Evolutionary conservation across 2,113 vertebrate genomes (phyloP).

Genomic region (Tachycineta bicolor): DNA sequence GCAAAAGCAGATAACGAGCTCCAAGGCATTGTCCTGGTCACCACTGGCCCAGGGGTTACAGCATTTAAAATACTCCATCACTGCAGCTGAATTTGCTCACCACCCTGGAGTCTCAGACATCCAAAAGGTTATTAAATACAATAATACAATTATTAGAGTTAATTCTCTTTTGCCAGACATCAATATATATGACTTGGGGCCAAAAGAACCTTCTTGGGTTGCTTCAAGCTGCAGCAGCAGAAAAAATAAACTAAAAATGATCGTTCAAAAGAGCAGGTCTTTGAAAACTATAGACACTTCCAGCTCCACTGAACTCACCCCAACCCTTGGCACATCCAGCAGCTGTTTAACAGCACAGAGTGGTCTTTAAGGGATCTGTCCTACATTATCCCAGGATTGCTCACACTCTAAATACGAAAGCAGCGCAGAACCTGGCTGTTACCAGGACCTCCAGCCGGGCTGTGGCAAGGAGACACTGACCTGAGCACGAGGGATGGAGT

Average conservation of each 20-base stretch:
- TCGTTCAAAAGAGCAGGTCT: neutral
- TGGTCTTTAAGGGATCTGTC: neutral
- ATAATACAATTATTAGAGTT: neutral
- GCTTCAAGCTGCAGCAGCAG: neutral
- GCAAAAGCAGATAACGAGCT: neutral
- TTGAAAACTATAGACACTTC: rapidly evolving
- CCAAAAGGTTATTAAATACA: neutral
- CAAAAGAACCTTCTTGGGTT: neutral
- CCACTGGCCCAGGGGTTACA: neutral
- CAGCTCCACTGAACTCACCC: neutral
- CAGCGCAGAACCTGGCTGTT: neutral
- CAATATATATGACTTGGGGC: rapidly evolving
- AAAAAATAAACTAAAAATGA: neutral
- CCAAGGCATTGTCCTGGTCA: neutral
- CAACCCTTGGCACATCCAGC: neutral
- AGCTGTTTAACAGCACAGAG: neutral
- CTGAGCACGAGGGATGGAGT: neutral
- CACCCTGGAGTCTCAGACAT: neutral
- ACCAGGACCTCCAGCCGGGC: neutral
- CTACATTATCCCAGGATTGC: neutral
- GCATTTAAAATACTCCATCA: neutral
- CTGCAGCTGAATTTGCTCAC: neutral
- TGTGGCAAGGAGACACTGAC: neutral
- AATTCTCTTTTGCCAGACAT: neutral
- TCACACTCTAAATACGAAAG: neutral